Evolutionary conservation across 2,797 vertebrate genomes (phyloP).

Genomic region (Discoglossus pictus): DNA sequence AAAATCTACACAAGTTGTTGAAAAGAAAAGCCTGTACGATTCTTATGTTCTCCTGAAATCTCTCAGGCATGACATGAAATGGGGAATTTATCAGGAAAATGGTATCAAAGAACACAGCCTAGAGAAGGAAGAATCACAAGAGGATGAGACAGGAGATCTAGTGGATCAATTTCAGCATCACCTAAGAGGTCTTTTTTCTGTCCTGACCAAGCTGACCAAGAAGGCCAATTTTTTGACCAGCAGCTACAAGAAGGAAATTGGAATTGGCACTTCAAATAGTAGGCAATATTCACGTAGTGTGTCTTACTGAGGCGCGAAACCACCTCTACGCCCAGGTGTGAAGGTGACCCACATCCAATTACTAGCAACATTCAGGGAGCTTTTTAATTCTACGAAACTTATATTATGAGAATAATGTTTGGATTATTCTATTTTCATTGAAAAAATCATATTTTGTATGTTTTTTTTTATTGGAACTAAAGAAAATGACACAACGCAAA

Average conservation of each 20-base stretch:
- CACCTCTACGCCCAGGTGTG: no score
- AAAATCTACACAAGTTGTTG: not conserved
- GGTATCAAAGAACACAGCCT: not conserved
- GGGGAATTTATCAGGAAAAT: slow-evolving; percentile 25
- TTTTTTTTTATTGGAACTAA: no score
- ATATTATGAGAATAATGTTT: no score
- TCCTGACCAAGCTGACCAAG: slow-evolving; percentile 43
- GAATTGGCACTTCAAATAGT: not conserved
- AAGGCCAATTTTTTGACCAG: slow-evolving; percentile 44
- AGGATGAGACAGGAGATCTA: slow-evolving; percentile 30
- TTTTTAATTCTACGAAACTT: no score
- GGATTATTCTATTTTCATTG: no score
- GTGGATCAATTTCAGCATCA: slow-evolving; percentile 45
- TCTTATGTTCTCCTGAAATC: slow-evolving; percentile 41
- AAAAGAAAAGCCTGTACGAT: slow-evolving; percentile 35
- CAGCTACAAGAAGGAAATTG: slow-evolving; percentile 41
- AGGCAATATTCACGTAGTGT: slow-evolving; percentile 13
- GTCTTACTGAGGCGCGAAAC: slow-evolving; percentile 14
- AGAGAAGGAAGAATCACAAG: not conserved
- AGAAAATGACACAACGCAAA: no score
- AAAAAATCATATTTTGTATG: no score
- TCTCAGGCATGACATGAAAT: slow-evolving; percentile 41
- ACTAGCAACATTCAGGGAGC: no score
- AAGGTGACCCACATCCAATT: no score
- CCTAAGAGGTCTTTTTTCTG: slow-evolving; percentile 34